phyloP scores from a whole-genome alignment of 2,797 vertebrate genomes.

The Sebastes taczanowskii region DNA sequence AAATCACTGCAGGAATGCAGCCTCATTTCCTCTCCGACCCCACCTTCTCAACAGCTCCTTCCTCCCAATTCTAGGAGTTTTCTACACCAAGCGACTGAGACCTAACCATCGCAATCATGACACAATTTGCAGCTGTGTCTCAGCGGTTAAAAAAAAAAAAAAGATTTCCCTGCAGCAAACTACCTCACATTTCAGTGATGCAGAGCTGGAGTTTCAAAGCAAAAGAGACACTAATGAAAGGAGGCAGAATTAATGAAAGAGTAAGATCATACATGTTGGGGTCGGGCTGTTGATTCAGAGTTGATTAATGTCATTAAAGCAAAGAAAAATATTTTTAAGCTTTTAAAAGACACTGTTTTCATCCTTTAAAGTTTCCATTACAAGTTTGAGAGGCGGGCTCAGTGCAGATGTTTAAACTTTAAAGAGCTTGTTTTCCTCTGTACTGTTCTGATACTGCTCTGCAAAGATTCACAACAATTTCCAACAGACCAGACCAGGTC shows the following conservation, averaged over 20 bases:
- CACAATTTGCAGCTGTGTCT: conserved; percentile 38
- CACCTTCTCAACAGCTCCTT: conserved; percentile 66
- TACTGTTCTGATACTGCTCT: background rate
- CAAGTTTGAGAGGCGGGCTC: background rate
- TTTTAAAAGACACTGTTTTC: background rate
- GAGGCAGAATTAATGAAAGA: conserved; percentile 5
- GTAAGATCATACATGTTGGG: background rate
- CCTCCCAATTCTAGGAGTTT: conserved; percentile 47
- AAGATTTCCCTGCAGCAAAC: background rate
- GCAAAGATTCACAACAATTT: background rate
- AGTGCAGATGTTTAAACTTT: background rate
- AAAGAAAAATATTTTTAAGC: background rate
- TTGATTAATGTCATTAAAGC: background rate
- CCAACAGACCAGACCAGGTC: background rate
- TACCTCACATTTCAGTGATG: conserved; percentile 46
- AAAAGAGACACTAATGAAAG: conserved; percentile 44
- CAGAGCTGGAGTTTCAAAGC: conserved; percentile 30
- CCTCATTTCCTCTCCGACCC: conserved; percentile 67
- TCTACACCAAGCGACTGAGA: conserved; percentile 41
- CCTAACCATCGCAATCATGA: conserved; percentile 36
- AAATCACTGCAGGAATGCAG: conserved; percentile 76
- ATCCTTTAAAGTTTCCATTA: background rate
- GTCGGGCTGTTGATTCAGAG: background rate
- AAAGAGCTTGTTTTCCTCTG: background rate
- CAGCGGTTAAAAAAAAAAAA: background rate